Percentiles rank a stretch among this genome's conserved stretches.
phyloP scores from a whole-genome alignment of 2,113 vertebrate genomes.

The Pachypanchax playfairii region DNA sequence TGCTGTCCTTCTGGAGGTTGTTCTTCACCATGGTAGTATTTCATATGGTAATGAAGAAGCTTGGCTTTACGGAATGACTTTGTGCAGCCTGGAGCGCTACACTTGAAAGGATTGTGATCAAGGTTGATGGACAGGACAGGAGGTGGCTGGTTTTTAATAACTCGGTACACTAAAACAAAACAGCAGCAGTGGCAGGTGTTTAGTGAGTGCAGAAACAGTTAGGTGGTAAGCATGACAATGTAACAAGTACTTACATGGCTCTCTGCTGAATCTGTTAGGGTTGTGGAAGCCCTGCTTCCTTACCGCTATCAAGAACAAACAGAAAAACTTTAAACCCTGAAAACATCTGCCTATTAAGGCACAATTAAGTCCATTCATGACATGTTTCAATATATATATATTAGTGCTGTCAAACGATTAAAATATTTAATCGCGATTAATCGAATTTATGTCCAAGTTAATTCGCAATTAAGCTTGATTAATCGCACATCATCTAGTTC shows the following conservation, averaged over 20 bases:
- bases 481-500: too few species aligned
- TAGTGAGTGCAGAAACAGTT: not conserved
- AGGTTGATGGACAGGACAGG: constrained; percentile 86
- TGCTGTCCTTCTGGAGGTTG: constrained; percentile 83
- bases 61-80: constrained; percentile 98
- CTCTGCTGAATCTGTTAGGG: constrained; percentile 84
- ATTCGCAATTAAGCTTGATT: too few species aligned
- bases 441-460: too few species aligned
- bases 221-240: not conserved
- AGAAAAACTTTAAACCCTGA: not conserved
- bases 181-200: not conserved
- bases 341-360: not conserved
- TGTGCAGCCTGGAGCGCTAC: constrained; percentile 89
- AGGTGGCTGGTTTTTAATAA: constrained; percentile 85
- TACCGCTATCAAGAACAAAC: constrained; percentile 63
- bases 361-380: not conserved
- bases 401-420: too few species aligned
- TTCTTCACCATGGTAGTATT: constrained; percentile 95
- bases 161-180: constrained; percentile 84
- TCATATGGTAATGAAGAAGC: constrained; percentile 96
- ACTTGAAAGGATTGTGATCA: constrained; percentile 94
- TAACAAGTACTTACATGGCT: constrained; percentile 76
- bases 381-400: too few species aligned
- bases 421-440: too few species aligned
- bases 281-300: constrained; percentile 82